Evolutionary conservation across 2,113 vertebrate genomes (phyloP), one percentile per base, ranked within the genome.

Genomic region (Eptesicus fuscus): DNA sequence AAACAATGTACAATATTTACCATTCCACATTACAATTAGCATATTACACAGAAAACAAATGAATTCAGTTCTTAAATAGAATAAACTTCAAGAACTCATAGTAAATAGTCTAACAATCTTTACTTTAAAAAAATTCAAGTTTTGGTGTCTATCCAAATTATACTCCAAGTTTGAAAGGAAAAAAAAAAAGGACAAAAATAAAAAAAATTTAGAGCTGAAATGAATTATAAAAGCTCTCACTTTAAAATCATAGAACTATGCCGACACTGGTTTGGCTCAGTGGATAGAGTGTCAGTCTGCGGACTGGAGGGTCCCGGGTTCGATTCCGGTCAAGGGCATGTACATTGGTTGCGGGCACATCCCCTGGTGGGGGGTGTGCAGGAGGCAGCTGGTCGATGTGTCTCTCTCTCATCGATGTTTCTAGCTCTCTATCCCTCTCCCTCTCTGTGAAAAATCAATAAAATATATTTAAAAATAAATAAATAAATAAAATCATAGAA

Each of bases 21-120:
- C n/a, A 80, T 53, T 90, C 22, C 28, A 67, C 51, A 83, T 61
- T 49, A 79, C n/a, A 35, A 87, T 77, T 82, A 90, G 32, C 44
- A 51, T 47, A 88, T 37, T 77, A 91, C 40, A 76, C 12, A 56
- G 42, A 49, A 78, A 65, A 53, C 37, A 80, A 89, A 42, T 84
- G 71, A 85, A 85, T 35, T 84, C 71, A 85, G n/a, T 69, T 82
- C 40, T 87, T 88, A 88, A 87, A 90, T 17, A 86, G 74, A 91
- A 95, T 10, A n/a, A 80, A 40, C 12, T 49, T 77, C 59, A 14
- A 90, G 51, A 85, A 95, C 32, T 61, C 51, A 67, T 53, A 53
- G 67, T 79, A 63, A 51, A 80, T 2, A 23, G 10, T 16, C 67
- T 61, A 91, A 56, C 30, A 35, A 47, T 47, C 28, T 83, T 59